Evolutionary conservation across 2,797 vertebrate genomes (phyloP), one percentile per base, ranked within the genome.

Genomic region (Lacerta viridis): DNA sequence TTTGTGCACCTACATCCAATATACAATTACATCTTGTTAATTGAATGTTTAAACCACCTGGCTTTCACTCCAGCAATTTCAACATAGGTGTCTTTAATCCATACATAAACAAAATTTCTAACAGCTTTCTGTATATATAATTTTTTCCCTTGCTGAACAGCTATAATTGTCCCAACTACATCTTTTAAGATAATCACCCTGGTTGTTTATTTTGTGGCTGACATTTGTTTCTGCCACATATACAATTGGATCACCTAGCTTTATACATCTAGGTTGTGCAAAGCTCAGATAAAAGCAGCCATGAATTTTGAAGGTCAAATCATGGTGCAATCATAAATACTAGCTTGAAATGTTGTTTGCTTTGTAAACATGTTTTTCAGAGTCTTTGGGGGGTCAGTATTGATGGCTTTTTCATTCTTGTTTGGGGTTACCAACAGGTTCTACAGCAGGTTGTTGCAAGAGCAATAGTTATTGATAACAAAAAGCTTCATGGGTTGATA

Each of bases 21-120:
- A 2, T 29, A 76, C 86, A 94, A 95, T 91, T 87, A 64, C 66
- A 25, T 8, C 81, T 87, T 92, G 18, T 29, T 93, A 91, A 93
- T 84, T 93, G 68, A 36, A 86, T 83, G 93, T 74, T 92, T 88
- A 87, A 94, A 76, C 33, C 20, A 80, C 77, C 68, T 87, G 77
- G 1, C 59, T 92, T 92, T 93, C 64, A 80, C 85, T 92, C 88
- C 84, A 74, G 0, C 20, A 1, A 77, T 23, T 0, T 11, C 55
- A 41, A 18, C 85, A 29, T 79, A 83, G 85, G 36, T 85, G 59
- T 1, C 2, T 75, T 90, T 85, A 84, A 85, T 91, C 90, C 68
- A 29, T 83, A 27, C 13, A 20, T 4, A 82, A 83, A 29, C 18
- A 66, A 5, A 1, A 66, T 76, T 90, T 83, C 36, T 86, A 85